Conservation (phyloP, 2,888 invertebrate species). For the Stenodera caucasica region DNA sequence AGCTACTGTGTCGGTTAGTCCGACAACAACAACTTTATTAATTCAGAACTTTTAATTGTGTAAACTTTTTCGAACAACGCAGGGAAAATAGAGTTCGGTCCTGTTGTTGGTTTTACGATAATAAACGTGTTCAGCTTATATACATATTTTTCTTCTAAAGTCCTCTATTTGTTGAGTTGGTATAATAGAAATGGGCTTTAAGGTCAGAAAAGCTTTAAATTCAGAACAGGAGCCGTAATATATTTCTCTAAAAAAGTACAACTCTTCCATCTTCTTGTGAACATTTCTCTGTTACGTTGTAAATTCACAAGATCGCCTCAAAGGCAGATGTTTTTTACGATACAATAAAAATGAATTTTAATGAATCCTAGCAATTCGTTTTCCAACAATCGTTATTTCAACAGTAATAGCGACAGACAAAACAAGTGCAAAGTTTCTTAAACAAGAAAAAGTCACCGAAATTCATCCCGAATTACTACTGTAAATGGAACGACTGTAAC, state of each 20-base stretch:
- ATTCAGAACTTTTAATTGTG: neutral
- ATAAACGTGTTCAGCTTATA: neutral
- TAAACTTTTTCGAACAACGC: neutral
- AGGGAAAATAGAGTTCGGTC: neutral
- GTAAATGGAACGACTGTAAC: no score
- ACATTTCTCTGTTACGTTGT: neutral
- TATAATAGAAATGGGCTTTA: slow-evolving; percentile 21
- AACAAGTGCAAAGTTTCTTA: neutral
- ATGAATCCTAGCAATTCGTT: neutral
- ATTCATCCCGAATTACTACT: neutral
- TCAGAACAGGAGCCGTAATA: slow-evolving; percentile 25
- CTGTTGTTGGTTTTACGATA: neutral
- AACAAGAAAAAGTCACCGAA: neutral
- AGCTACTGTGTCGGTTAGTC: neutral
- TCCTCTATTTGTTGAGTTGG: neutral
- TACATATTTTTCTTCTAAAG: neutral
- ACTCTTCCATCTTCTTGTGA: neutral
- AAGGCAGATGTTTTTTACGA: neutral
- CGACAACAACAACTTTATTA: neutral
- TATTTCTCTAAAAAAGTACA: slow-evolving; percentile 20
- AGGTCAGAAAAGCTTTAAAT: slow-evolving; percentile 28
- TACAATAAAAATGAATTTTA: neutral
- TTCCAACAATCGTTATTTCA: neutral
- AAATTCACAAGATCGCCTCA: neutral
- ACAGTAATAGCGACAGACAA: neutral